A percentile compares a stretch with the other conserved stretches of the same genome.
Conservation (phyloP, 2,888 invertebrate species). For the Tricholauxania praeusta region DNA sequence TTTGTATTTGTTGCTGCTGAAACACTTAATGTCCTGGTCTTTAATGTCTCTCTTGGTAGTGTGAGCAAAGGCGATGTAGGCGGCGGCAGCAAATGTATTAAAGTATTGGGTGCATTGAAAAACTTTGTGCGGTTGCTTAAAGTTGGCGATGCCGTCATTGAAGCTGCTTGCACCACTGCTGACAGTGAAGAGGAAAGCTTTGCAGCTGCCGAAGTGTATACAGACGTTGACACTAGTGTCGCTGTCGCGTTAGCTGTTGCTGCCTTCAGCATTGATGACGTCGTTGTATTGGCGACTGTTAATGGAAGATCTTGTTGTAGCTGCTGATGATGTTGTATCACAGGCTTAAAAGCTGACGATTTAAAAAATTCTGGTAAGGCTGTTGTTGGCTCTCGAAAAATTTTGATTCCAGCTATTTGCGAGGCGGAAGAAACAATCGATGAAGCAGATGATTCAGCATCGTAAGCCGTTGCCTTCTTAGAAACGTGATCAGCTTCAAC, state of each 20-base stretch:
- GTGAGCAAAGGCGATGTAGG: background rate
- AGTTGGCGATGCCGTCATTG: background rate
- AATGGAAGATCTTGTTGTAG: background rate
- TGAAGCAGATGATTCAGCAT: background rate
- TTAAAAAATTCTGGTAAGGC: conserved; percentile 55
- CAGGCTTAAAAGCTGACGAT: conserved; percentile 60
- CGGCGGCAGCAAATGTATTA: conserved; percentile 2
- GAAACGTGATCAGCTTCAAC: background rate
- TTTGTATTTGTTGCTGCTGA: conserved; percentile 21
- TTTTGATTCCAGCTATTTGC: background rate
- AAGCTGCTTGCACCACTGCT: background rate
- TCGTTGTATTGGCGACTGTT: background rate
- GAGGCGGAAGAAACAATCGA: background rate
- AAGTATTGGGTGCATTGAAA: background rate
- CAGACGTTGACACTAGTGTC: conserved; percentile 1
- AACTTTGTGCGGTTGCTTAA: background rate
- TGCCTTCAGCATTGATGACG: background rate
- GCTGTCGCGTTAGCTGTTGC: background rate
- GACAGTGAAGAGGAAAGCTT: conserved; percentile 24
- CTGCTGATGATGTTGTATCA: conserved; percentile 43
- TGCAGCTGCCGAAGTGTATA: background rate
- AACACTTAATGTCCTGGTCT: background rate
- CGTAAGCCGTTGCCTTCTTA: conserved; percentile 6
- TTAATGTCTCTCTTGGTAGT: background rate
- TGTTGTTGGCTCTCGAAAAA: conserved; percentile 40